Base-by-base conservation (phyloP, 2,797 vertebrate genomes). In the Poeciliopsis presidionis region DNA sequence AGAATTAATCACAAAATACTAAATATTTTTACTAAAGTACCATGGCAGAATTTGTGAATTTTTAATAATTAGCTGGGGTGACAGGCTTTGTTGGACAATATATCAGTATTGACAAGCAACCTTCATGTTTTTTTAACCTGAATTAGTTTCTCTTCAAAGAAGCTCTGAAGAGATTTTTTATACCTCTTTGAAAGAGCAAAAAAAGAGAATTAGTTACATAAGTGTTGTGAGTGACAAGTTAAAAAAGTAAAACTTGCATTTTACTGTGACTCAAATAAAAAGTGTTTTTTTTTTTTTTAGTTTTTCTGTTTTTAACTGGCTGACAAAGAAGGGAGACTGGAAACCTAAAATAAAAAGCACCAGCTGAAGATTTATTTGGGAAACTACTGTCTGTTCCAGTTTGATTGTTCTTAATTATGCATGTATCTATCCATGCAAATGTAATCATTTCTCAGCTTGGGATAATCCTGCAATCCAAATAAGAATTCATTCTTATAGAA, bases 151-250 rank as follows among this genome's bases (percentile, higher is more conserved):
- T 51, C 89, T 82, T 89, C 88, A 84, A 89, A 90, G 88, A 86
- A 89, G 83, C 89, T 84, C 81, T 85, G 74, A 77, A 41, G 7
- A 43, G 39, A 41, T 41, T 81, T 73, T 85, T 76, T 81, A 77
- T 80, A 75, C 73, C 70, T 89, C 91, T 93, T 94, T 94, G 93
- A 94, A 92, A 93, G 94, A 91, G 80, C 16, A 93, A 94, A 93
- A 92, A 81, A 61, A 65, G 8, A 20, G 4, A 92, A 90, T 75
- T 74, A 70, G 78, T 90, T 81, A 74, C 79, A 87, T 89, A 88
- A 89, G 78, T 88, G 82, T 78, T 55, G 81, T 86, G 69, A 55
- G 70, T 89, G 84, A 82, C 65, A 72, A 81, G 74, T 63, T 63
- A 13, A 55, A 82, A 82, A 73, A 76, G 74, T 76, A 78, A 80